Base-by-base conservation (phyloP, 2,113 vertebrate species). In the Morone chrysops region DNA sequence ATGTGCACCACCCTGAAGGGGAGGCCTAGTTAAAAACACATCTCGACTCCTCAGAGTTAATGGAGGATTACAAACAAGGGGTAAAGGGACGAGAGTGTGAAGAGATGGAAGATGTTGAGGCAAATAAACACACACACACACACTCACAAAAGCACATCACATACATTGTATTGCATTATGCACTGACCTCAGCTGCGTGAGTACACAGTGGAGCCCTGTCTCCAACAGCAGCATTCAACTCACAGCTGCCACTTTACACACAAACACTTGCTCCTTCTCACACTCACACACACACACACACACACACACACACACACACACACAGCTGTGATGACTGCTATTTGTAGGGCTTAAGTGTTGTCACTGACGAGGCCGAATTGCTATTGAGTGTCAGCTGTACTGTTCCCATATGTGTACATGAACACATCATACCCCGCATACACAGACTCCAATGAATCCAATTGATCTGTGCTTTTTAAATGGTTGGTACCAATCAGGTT, bases 241-340 rank as follows among this genome's bases (percentile, higher is more conserved):
- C 75, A 75, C 85, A 91, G 89, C 92, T 91, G 90, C 70, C 53
- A 41, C 70, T 67, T 78, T 36, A 69, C 53, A 72, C 62, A 20
- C 18, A 13, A 4, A 12, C 69, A 63, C 78, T 25, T 25, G 25
- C 25, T 25, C 25, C 25, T 25, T 25, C 25, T 25, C 2, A 60
- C 40, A 20, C 18, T 7, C 8, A 12, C 69, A 62, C 78, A 20
- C 61, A 62, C 66, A 47, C 8, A 48, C 57, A 13, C 17, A 5
- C 5, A 3, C 31, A 3, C 16, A 17, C 48, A 51, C 48, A 51
- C 63, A 77, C 16, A 17, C 2, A 65, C 38, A 48, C 31, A 22
- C 56, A 25, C 43, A 77, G 70, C 73, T 61, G 70, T 18, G 75
- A 76, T 25, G 20, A 59, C 51, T 54, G 65, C 40, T 77, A 81